Evolutionary conservation across 2,888 invertebrate genomes (phyloP), one percentile per base, ranked within the genome.

Genomic region (Apamea sordens): DNA sequence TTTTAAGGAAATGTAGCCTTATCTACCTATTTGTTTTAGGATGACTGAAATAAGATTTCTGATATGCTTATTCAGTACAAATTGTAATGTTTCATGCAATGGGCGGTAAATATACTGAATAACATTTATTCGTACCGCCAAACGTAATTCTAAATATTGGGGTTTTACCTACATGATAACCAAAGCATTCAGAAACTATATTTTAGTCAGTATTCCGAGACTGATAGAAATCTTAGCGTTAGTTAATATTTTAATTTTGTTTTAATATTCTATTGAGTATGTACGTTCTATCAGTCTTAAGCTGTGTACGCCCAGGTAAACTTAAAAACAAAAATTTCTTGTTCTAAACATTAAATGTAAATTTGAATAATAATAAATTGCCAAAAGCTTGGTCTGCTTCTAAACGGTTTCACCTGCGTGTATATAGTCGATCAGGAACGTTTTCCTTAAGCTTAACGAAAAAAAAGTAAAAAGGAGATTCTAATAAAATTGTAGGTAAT

Each of bases 401-500:
- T 67, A 32, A 36, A 53, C 53, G 75, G 74, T 70, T 79, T 68
- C 76, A 78, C 71, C 80, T 81, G 81, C 59, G 76, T 88, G 83
- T 86, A 82, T 77, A 84, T 80, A 84, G 77, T 69, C 41, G 11
- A 70, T 68, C 61, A 64, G 78, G 76, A 78, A 77, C 47, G 63
- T 56, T 78, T 76, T 64, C 69, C 67, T 65, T 77, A 79, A 68
- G 47, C 68, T 83, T 73, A 75, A 63, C 13, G 32, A 77, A 76
- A 79, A 85, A 82, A 84, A 76, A 80, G 76, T 64, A 73, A 84
- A 69, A 69, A 78, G 67, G 80, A 86, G 77, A 86, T 86, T 83
- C 73, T 84, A 85, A 88, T 88, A 78, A 75, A 76, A 86, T 82
- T 88, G 74, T 91, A 92, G 87, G 90, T 91, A 90, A 89, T 91